Percentiles rank a stretch among this genome's conserved stretches.
Evolutionary conservation across 1,140 invertebrate species (phyloP).

Genomic region (Metopolophium dirhodum): DNA sequence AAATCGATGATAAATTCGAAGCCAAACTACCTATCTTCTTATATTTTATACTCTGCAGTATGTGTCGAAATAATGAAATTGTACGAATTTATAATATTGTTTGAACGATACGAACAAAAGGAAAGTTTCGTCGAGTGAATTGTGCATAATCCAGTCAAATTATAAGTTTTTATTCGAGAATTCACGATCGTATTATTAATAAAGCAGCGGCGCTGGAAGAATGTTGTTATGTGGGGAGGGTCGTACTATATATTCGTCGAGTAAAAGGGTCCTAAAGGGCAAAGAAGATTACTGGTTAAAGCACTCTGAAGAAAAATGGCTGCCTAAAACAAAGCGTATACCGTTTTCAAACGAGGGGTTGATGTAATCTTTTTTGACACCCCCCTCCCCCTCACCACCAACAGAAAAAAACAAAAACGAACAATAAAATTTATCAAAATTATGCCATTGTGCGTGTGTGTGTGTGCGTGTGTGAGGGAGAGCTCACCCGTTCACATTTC

Average conservation of each 20-base stretch:
- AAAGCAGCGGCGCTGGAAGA: neutral
- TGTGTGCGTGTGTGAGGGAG: too few relatives aligned
- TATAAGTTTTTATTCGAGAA: conserved; percentile 5
- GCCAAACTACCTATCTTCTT: neutral
- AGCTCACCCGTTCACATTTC: neutral
- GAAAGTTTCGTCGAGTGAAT: neutral
- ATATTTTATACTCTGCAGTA: neutral
- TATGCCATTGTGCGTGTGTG: too few relatives aligned
- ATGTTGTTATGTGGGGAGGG: neutral
- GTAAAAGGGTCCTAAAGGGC: neutral
- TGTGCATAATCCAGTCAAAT: neutral
- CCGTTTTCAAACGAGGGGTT: neutral
- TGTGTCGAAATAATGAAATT: neutral
- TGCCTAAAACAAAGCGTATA: neutral
- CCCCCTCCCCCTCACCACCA: too few relatives aligned
- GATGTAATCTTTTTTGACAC: neutral
- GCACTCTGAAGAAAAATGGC: neutral
- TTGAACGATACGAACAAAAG: neutral
- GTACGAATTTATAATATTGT: neutral
- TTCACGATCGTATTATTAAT: neutral
- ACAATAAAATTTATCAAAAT: neutral
- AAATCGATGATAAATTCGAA: neutral
- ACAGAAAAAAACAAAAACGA: neutral
- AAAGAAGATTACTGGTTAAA: conserved; percentile 1
- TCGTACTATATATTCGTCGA: neutral